Percentiles rank a stretch among this genome's conserved stretches.
Evolutionary conservation across 2,888 invertebrate genomes (phyloP).

Genomic region (Cetonia aurata): DNA sequence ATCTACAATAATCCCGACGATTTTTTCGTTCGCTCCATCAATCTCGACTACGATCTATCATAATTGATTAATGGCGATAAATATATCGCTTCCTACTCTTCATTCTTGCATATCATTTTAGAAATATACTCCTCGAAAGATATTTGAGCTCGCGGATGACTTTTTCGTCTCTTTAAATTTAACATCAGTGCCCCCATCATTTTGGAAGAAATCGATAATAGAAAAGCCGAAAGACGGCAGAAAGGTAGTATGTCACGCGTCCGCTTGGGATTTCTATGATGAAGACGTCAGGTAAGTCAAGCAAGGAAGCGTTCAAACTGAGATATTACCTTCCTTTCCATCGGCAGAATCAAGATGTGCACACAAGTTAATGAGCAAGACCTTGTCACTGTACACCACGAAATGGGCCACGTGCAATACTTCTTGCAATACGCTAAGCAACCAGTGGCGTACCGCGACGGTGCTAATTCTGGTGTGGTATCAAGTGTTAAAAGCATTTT

Average conservation of each 20-base stretch:
- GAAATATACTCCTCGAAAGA: conserved; percentile 80
- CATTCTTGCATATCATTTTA: conserved; percentile 58
- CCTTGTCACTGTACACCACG: conserved; percentile 79
- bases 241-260: conserved; percentile 87
- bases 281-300: conserved; percentile 80
- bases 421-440: conserved; percentile 80
- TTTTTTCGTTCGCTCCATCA: no score
- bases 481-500: conserved; percentile 51
- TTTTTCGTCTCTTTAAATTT: conserved; percentile 89
- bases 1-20: no score
- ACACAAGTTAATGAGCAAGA: conserved; percentile 75
- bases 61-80: no score
- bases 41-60: no score
- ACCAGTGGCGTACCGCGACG: conserved; percentile 78
- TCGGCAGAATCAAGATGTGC: conserved; percentile 80
- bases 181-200: conserved; percentile 81
- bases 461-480: conserved; percentile 74
- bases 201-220: conserved; percentile 90
- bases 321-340: not conserved
- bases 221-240: conserved; percentile 80
- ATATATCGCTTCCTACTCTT: no score
- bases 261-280: conserved; percentile 90
- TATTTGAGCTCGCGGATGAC: conserved; percentile 87
- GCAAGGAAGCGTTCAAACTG: not conserved
- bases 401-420: conserved; percentile 87